phyloP scores from a whole-genome alignment of 2,888 invertebrate genomes.

The Alsophila aescularia region DNA sequence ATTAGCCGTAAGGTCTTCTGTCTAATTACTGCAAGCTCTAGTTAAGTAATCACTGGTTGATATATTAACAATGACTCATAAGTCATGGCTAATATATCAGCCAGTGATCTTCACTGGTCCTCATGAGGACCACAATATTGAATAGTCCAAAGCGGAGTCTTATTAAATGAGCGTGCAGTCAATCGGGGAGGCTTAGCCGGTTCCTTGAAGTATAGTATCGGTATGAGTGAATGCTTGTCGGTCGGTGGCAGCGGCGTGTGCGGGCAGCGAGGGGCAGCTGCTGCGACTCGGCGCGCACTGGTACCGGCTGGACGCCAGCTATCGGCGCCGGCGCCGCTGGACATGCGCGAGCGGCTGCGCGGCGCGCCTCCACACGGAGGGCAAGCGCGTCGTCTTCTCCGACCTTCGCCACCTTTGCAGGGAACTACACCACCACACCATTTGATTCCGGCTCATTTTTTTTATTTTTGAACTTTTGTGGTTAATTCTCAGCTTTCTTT shows the following conservation, averaged over 20 bases:
- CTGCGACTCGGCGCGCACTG: constrained; percentile 69
- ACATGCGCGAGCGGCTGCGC: constrained; percentile 73
- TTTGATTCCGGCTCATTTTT: constrained; percentile 44
- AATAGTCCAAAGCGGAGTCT: no score
- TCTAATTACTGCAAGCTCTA: no score
- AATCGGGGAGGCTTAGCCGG: not conserved
- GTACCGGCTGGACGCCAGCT: constrained; percentile 70
- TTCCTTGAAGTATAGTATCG: not conserved
- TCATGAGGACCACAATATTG: no score
- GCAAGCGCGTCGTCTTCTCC: constrained; percentile 70
- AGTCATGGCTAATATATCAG: no score
- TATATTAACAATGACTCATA: no score
- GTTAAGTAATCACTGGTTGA: no score
- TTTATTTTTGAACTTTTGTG: not conserved
- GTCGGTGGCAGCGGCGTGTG: constrained; percentile 20
- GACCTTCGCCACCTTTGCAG: constrained; percentile 67
- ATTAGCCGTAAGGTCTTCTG: no score
- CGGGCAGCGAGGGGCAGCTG: constrained; percentile 51
- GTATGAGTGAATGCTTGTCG: constrained; percentile 13
- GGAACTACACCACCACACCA: constrained; percentile 52
- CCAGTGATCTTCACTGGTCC: no score
- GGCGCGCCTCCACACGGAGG: constrained; percentile 72
- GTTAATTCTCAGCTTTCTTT: not conserved
- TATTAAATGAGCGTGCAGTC: not conserved
- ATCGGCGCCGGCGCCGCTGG: constrained; percentile 71